phyloP scores from a whole-genome alignment of 92 coral and sea anemone genomes.

The Pocillopora meandrina region DNA sequence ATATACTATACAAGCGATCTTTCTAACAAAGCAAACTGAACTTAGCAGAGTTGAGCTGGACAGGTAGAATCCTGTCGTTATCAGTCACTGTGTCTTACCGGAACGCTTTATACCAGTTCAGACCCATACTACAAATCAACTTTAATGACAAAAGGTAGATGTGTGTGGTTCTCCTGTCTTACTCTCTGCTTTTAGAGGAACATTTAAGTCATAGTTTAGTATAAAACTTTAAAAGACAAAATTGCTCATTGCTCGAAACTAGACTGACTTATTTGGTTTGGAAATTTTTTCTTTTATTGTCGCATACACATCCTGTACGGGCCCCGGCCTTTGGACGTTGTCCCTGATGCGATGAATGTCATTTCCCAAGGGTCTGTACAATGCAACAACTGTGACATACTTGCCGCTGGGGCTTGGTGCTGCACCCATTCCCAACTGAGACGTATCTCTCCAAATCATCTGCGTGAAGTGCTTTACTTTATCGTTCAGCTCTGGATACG shows the following conservation, averaged over 20 bases:
- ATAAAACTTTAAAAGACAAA: not conserved
- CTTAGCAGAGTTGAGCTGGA: too few species aligned
- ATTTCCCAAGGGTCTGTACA: slow-evolving; percentile 82
- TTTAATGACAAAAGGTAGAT: too few species aligned
- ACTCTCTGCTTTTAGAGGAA: too few species aligned
- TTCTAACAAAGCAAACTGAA: too few species aligned
- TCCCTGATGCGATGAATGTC: slow-evolving; percentile 69
- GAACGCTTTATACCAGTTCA: too few species aligned
- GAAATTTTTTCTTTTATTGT: slow-evolving; percentile 72
- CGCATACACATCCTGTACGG: slow-evolving; percentile 79
- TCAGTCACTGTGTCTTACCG: too few species aligned
- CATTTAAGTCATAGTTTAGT: not conserved
- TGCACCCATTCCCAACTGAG: slow-evolving; percentile 78
- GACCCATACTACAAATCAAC: too few species aligned
- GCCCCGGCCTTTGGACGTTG: slow-evolving; percentile 77
- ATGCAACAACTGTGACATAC: slow-evolving; percentile 84
- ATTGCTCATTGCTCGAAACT: not conserved
- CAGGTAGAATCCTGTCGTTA: too few species aligned
- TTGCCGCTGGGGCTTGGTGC: slow-evolving; percentile 82
- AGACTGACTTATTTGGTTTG: slow-evolving; percentile 34
- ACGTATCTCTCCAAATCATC: slow-evolving; percentile 81
- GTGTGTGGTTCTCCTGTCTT: too few species aligned
- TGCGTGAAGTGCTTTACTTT: slow-evolving; percentile 79
- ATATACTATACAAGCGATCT: too few species aligned
- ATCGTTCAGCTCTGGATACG: slow-evolving; percentile 73